Percentiles rank a stretch among this genome's conserved stretches.
phyloP scores from a whole-genome alignment of 1,140 invertebrate genomes.

The Drosophila kurseongensis region DNA sequence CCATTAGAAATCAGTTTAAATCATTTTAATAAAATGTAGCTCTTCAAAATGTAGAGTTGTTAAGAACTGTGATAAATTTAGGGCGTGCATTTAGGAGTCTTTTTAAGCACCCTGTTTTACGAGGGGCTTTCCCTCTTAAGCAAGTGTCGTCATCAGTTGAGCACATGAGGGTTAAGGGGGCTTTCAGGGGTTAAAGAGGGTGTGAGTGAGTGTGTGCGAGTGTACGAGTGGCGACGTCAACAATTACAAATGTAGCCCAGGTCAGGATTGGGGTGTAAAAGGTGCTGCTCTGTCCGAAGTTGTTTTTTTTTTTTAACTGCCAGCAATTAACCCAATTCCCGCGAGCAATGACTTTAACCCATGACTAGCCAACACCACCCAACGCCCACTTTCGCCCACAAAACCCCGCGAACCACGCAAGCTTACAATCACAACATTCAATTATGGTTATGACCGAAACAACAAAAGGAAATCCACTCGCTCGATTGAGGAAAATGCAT shows the following conservation, averaged over 20 bases:
- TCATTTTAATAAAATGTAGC: neutral
- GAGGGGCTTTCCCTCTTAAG: conserved; percentile 8
- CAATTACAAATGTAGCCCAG: conserved; percentile 59
- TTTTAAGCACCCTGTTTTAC: conserved; percentile 14
- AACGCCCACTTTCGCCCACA: neutral
- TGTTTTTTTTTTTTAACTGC: conserved; percentile 9
- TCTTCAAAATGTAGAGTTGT: neutral
- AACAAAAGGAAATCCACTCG: conserved; percentile 43
- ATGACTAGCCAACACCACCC: conserved; percentile 9
- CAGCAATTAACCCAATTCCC: conserved; percentile 75
- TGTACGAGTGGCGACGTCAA: conserved; percentile 32
- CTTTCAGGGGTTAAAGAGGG: neutral
- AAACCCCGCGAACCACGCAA: conserved; percentile 1
- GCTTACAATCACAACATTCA: conserved; percentile 69
- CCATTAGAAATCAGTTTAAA: too few relatives aligned
- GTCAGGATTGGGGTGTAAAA: conserved; percentile 61
- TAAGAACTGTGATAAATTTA: neutral
- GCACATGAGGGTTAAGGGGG: neutral
- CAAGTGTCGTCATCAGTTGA: conserved; percentile 22
- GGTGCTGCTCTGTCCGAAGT: conserved; percentile 41
- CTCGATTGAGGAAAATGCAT: conserved; percentile 45
- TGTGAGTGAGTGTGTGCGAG: neutral
- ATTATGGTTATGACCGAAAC: conserved; percentile 59
- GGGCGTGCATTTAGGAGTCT: neutral
- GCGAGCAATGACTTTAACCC: conserved; percentile 24